Base-by-base conservation (phyloP, 1,140 invertebrate species). In the Cydia strobilella region DNA sequence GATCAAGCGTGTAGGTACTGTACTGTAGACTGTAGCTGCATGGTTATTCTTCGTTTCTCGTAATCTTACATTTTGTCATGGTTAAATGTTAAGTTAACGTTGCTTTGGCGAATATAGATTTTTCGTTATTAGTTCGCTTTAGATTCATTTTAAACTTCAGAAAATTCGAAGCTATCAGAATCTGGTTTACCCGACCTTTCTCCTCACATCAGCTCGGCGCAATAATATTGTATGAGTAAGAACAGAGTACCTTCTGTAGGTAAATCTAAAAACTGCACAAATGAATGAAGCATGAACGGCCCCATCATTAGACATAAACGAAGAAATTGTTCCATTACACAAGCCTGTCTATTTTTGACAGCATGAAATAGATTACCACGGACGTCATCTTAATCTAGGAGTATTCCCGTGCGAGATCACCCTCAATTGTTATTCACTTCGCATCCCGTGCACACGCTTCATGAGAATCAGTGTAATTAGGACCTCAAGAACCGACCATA, bases 291-390 rank as follows among this genome's bases (percentile, higher is more conserved):
- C 18, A 18, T 59, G 18, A 23, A 23, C 54, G 3, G 18, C 12
- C 54, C 54, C 20, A 59, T 59, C 54, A 59, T 59, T 59, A 59
- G 54, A 23, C 54, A 18, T 59, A 59, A 54, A 59, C 54, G 18
- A 59, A 59, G 54, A 59, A 23, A 59, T 59, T 20, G 54, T 59
- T 59, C 54, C 54, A 59, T 59, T 59, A 59, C 54, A 23, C 54
- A 59, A 12, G 5, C 20, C 54, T 23, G 18, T 23, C 54, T 23
- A 9, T 59, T 59, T 59, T 59, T 59, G 54, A 59, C 54, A 59
- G 54, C 54, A 59, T 20, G 20, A 59, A 20, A 59, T 59, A 59
- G 54, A 59, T 59, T 59, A 59, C 54, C 54, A 12, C 20, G 54
- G 20, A 23, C 54, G 18, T 59, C 54, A 59, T 59, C 54, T 59